Evolutionary conservation across 2,888 invertebrate genomes (phyloP).

Genomic region (Cerceris ruficornis): DNA sequence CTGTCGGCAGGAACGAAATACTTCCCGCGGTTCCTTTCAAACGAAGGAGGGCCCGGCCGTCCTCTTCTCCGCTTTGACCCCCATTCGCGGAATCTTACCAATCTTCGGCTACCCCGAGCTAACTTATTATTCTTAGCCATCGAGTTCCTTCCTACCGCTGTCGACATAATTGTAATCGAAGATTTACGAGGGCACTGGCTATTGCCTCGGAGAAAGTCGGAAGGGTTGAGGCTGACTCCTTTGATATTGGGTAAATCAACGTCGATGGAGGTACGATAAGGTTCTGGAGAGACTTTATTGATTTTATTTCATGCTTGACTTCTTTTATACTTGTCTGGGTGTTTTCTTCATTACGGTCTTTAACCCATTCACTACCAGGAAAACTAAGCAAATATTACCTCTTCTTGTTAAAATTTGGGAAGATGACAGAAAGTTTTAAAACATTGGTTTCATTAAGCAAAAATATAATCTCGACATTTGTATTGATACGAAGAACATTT

Average conservation of each 20-base stretch:
- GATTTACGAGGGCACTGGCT: conserved; percentile 47
- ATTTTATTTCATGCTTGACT: conserved; percentile 16
- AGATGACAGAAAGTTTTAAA: too few species aligned
- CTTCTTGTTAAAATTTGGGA: too few species aligned
- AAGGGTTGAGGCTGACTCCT: conserved; percentile 32
- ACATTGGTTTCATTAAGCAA: too few species aligned
- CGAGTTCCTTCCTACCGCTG: conserved; percentile 12
- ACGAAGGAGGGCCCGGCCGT: conserved; percentile 8
- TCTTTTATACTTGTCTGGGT: background rate
- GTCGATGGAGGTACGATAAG: conserved; percentile 24
- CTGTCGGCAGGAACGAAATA: conserved; percentile 71
- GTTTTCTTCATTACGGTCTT: too few species aligned
- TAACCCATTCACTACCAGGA: too few species aligned
- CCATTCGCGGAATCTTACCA: conserved; percentile 52
- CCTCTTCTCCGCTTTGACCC: conserved; percentile 44
- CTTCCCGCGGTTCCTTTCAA: conserved; percentile 68
- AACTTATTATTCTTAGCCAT: conserved; percentile 52
- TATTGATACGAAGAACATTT: too few species aligned
- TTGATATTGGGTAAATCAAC: conserved; percentile 39
- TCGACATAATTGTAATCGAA: conserved; percentile 41
- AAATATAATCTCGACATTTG: too few species aligned
- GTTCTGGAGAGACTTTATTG: conserved; percentile 38
- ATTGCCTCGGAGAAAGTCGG: conserved; percentile 28
- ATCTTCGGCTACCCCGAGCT: conserved; percentile 41
- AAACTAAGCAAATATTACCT: too few species aligned